Percentiles rank a stretch among this genome's conserved stretches.
Conservation (phyloP, 2,797 vertebrate species). For the Lophius americanus region DNA sequence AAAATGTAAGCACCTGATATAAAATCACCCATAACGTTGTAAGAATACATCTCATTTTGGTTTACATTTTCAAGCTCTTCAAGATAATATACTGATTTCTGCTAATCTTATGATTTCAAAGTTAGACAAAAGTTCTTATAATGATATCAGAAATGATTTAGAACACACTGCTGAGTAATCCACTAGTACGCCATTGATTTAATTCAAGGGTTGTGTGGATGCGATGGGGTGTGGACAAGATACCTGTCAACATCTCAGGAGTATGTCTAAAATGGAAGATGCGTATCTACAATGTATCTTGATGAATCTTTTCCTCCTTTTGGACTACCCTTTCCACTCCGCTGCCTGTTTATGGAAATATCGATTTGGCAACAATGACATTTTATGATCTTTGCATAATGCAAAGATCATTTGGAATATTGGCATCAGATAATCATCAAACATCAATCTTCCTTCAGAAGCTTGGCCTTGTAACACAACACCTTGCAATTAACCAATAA, state of each 20-base stretch:
- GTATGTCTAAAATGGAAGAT: neutral
- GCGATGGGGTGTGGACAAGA: neutral
- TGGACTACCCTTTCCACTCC: constrained; percentile 10
- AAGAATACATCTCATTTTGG: too few relatives aligned
- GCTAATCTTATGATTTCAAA: neutral
- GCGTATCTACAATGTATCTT: neutral
- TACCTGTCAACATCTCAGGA: constrained; percentile 1
- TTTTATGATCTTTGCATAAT: constrained; percentile 35
- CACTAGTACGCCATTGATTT: too few relatives aligned
- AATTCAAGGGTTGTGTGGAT: neutral
- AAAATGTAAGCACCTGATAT: too few relatives aligned
- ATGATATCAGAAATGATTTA: neutral
- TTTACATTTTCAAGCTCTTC: too few relatives aligned
- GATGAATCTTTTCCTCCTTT: neutral
- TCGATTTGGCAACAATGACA: constrained; percentile 33
- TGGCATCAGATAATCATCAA: too few relatives aligned
- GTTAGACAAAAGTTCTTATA: neutral
- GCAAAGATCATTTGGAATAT: too few relatives aligned
- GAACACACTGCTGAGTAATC: neutral
- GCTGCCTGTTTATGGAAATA: constrained; percentile 20
- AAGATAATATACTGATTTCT: too few relatives aligned
- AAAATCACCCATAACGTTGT: too few relatives aligned
- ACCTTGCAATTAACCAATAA: too few relatives aligned
- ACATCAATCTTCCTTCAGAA: too few relatives aligned
- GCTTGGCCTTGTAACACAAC: too few relatives aligned